A percentile compares a stretch with the other conserved stretches of the same genome.
phyloP scores from a whole-genome alignment of 2,113 vertebrate species.

The Erpornis zantholeuca region DNA sequence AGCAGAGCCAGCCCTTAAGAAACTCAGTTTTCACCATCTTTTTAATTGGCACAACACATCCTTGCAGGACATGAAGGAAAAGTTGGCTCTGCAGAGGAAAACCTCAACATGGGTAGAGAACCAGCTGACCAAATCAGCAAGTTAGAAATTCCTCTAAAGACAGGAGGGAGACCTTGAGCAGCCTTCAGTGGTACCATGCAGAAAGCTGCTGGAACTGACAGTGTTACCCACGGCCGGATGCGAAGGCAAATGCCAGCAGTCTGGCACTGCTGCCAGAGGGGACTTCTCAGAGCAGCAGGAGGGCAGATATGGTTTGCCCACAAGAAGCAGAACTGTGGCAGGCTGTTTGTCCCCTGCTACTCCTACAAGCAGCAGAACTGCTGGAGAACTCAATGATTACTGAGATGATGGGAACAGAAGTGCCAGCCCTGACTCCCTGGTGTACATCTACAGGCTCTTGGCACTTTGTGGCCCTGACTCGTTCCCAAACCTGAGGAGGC shows the following conservation, averaged over 20 bases:
- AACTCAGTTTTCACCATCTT: background rate
- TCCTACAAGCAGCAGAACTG: background rate
- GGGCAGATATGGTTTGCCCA: background rate
- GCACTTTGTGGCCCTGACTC: background rate
- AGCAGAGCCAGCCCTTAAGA: background rate
- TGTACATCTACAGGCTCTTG: background rate
- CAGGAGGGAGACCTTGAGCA: background rate
- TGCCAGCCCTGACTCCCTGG: background rate
- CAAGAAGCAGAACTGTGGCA: background rate
- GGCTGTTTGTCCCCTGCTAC: background rate
- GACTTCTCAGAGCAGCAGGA: background rate
- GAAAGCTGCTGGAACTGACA: background rate
- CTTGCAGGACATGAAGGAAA: background rate
- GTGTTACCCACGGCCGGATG: accelerated
- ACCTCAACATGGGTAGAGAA: background rate
- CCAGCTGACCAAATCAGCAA: background rate
- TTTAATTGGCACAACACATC: background rate
- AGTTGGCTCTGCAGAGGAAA: background rate
- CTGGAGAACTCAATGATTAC: background rate
- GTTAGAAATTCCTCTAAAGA: background rate
- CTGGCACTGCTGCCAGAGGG: background rate
- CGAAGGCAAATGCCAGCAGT: background rate
- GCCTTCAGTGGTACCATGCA: background rate
- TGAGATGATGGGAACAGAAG: background rate
- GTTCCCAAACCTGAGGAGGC: background rate